Evolutionary conservation across 2,797 vertebrate genomes (phyloP), one percentile per base, ranked within the genome.

Genomic region (Betta splendens): DNA sequence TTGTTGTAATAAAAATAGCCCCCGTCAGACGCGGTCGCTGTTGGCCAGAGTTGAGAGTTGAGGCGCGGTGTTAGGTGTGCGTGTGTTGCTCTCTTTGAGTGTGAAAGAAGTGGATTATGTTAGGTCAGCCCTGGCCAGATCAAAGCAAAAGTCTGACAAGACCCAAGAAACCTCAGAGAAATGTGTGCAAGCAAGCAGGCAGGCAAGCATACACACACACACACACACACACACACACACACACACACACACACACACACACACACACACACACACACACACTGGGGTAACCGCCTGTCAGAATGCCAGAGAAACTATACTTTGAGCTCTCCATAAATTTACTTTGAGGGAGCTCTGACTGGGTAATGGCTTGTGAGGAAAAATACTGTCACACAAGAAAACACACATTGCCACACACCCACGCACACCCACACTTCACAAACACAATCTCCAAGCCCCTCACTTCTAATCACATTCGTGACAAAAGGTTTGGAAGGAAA

Each of bases 131-230:
- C 75, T 21, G 71, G 64, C 67, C 78, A 79, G 85, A 89, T 88
- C 83, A 87, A 89, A 89, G 87, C 42, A 58, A 46, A 81, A 55
- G 72, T 72, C 81, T 80, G 85, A 79, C 75, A 85, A 77, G 73
- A 85, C 76, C 63, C 38, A 26, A 79, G 71, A 84, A 81, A 72
- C 65, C 75, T 72, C 63, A 58, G 39, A 79, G 73, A 74, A 75
- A 83, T 61, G 57, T 77, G 75, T 68, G 71, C 76, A 45, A 72
- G 22, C 65, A 55, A 29, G 54, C 61, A 57, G n/a, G 7, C 26
- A 45, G 25, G 16, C 37, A n/a, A 38, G 23, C 22, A 21, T 5
- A 15, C 29, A 13, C 22, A 29, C 51, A 42, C 49, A 33, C 57
- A 54, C 69, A 51, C 49, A 29, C 51, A 42, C 49, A 33, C 57